These are phyloP conservation scores for Arrhopalites spinosus DNA, from an alignment of 2,888 invertebrate genomes.

Conservation along the genomic window DNA sequence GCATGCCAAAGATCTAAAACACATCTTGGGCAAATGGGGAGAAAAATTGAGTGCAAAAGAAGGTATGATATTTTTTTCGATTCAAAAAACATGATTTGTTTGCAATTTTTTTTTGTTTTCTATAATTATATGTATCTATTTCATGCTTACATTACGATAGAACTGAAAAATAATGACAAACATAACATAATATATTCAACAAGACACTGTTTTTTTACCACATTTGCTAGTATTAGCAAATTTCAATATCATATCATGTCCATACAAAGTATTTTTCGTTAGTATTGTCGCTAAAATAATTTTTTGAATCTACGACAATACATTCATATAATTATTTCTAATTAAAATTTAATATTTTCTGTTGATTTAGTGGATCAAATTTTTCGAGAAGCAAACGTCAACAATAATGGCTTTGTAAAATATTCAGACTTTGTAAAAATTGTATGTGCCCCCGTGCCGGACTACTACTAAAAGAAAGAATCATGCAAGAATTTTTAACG, in stretches of 20 bases:
- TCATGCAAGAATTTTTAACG: background rate
- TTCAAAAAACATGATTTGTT: no score
- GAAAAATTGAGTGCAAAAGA: slow-evolving; percentile 75
- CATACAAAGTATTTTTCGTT: no score
- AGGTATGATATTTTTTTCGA: slow-evolving; percentile 63
- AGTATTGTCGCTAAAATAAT: no score
- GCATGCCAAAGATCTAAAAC: slow-evolving; percentile 79
- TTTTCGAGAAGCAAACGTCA: slow-evolving; percentile 86
- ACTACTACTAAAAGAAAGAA: slow-evolving; percentile 72
- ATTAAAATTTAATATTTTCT: slow-evolving; percentile 9
- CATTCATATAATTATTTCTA: background rate
- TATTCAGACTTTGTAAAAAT: slow-evolving; percentile 92
- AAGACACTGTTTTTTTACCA: no score
- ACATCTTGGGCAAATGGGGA: slow-evolving; percentile 88
- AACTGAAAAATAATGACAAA: background rate
- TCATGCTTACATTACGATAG: no score
- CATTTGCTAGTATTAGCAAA: no score
- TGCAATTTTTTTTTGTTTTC: background rate
- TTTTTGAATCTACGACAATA: background rate
- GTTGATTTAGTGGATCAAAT: slow-evolving; percentile 75
- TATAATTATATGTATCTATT: background rate
- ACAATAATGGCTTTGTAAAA: slow-evolving; percentile 75
- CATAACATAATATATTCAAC: no score
- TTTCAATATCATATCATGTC: no score
- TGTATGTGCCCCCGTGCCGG: slow-evolving; percentile 88